Evolutionary conservation across 1,140 invertebrate species (phyloP).

Genomic region (Zaprionus ornatus): DNA sequence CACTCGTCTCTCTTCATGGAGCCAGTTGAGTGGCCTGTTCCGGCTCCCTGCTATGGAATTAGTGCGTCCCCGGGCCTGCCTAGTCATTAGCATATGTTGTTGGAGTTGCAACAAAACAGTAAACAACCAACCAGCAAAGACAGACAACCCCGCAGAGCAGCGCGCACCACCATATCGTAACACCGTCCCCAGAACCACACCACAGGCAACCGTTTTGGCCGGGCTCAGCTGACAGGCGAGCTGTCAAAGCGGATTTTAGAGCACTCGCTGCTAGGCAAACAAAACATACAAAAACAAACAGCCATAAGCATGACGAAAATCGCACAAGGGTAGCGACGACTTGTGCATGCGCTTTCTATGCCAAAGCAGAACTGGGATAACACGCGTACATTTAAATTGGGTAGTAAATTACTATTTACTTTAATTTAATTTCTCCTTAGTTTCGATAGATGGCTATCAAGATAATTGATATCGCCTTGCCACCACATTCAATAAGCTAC

Average conservation of each 20-base stretch:
- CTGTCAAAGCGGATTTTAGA: constrained; percentile 81
- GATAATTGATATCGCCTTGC: background rate
- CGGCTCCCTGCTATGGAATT: constrained; percentile 1
- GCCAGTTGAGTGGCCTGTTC: constrained; percentile 58
- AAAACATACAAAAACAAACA: constrained; percentile 62
- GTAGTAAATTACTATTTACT: background rate
- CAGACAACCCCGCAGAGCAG: constrained; percentile 32
- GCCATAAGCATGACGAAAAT: constrained; percentile 17
- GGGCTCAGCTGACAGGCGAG: constrained; percentile 65
- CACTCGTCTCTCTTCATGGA: background rate
- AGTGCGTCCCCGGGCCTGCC: constrained; percentile 21
- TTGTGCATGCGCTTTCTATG: constrained; percentile 28
- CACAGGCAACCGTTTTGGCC: constrained; percentile 33
- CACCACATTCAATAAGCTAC: too few species aligned
- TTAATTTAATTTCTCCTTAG: background rate
- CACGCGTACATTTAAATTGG: background rate
- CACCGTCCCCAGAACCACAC: constrained; percentile 3
- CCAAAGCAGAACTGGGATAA: too few species aligned
- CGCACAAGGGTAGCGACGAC: background rate
- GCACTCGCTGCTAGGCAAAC: constrained; percentile 74
- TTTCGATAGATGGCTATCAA: background rate
- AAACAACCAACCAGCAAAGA: constrained; percentile 55
- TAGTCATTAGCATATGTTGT: constrained; percentile 79
- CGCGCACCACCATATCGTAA: constrained; percentile 6
- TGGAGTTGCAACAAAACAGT: constrained; percentile 67